Evolutionary conservation across 2,888 invertebrate species (phyloP).

Genomic region (Frankliniella intonsa): DNA sequence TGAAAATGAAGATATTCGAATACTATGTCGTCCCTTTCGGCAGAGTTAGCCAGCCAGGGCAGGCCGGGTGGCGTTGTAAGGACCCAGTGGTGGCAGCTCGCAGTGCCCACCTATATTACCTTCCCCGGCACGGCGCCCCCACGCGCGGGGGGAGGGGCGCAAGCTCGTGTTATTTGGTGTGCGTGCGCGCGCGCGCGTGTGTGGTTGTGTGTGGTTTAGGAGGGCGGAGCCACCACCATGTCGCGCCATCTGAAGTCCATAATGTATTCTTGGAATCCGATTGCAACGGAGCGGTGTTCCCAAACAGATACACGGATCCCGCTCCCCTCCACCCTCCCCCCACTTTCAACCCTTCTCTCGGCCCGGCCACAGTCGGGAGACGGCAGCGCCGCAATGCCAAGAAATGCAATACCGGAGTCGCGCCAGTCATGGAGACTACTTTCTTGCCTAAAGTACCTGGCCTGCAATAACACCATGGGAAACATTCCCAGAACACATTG

Average conservation of each 20-base stretch:
- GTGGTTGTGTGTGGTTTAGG: not conserved
- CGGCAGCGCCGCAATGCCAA: too few relatives aligned
- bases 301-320: not conserved
- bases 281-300: not conserved
- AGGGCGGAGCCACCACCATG: not conserved
- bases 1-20: too few relatives aligned
- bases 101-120: not conserved
- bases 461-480: too few relatives aligned
- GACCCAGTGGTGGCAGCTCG: too few relatives aligned
- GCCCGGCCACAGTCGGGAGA: too few relatives aligned
- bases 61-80: too few relatives aligned
- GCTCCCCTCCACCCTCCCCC: not conserved
- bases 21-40: too few relatives aligned
- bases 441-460: not conserved
- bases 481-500: too few relatives aligned
- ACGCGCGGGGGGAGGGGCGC: not conserved
- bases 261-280: constrained; percentile 24
- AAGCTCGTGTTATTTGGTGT: not conserved
- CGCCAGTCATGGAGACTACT: not conserved
- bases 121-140: not conserved
- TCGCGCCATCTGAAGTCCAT: constrained; percentile 19
- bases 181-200: not conserved
- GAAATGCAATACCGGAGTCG: too few relatives aligned
- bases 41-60: too few relatives aligned
- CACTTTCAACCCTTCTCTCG: not conserved